Evolutionary conservation across 1,140 invertebrate genomes (phyloP).

Genomic region (Neotoxoptera formosana): DNA sequence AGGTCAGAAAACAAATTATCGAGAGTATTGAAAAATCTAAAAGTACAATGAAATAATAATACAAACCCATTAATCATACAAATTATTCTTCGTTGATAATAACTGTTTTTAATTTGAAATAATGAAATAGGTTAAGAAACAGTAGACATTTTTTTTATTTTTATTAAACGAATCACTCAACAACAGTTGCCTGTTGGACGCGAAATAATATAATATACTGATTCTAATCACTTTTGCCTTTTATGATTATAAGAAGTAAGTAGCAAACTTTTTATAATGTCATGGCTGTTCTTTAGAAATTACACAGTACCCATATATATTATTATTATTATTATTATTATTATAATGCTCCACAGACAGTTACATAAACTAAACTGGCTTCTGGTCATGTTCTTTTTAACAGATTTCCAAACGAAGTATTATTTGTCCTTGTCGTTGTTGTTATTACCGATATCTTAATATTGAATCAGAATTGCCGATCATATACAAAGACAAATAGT

Average conservation of each 20-base stretch:
- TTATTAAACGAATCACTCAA: neutral
- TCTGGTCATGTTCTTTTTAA: slow-evolving; percentile 24
- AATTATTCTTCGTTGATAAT: neutral
- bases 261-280: slow-evolving; percentile 24
- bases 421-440: slow-evolving; percentile 23
- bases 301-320: neutral
- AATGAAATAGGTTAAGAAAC: neutral
- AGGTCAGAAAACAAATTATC: neutral
- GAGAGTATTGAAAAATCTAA: neutral
- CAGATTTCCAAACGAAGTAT: slow-evolving; percentile 14
- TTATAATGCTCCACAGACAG: neutral
- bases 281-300: slow-evolving; percentile 31
- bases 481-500: slow-evolving; percentile 21
- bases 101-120: neutral
- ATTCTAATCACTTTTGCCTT: slow-evolving; percentile 21
- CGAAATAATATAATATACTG: neutral
- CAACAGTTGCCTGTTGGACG: neutral
- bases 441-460: slow-evolving; percentile 1
- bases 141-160: neutral
- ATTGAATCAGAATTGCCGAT: slow-evolving; percentile 1
- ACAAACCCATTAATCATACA: neutral
- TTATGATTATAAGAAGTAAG: slow-evolving; percentile 8
- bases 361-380: slow-evolving; percentile 38
- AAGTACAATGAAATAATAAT: neutral
- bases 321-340: slow-evolving; percentile 6